Base-by-base conservation (phyloP, 2,888 invertebrate genomes). In the Caenorhabditis imperialis region DNA sequence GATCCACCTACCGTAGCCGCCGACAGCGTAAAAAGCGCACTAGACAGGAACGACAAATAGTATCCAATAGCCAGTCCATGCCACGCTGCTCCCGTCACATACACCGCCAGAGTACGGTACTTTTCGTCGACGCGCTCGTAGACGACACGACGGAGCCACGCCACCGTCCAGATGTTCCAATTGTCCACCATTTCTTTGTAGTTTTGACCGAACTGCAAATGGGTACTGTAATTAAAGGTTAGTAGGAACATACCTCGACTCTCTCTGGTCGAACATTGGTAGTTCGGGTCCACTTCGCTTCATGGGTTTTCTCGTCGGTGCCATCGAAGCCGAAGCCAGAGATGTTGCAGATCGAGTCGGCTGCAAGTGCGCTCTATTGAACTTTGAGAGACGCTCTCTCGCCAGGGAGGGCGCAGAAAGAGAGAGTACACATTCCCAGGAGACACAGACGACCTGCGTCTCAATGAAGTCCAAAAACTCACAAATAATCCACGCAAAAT, bases 161-260 rank as follows among this genome's bases (percentile, higher is more conserved):
- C 90, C 90, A 95, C 94, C 55, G 98, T 98, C 84, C 94, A 94
- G 86, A 93, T 94, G 90, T 99, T 99, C 98, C 98, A 99, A 73
- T 93, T 92, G 76, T 94, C 93, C 45, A 98, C 92, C 61, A 93
- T 93, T 81, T 93, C 92, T 87, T 94, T 93, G 88, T 97, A 91
- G 90, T 93, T 96, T 73, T 92, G 91, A 4, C 93, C 93, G 85
- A 93, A 91, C 94, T 95, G 88, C 44, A 85, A 38, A 23, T 45
- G 30, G 10, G 30, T 16, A n/a, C 18, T 50, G 8, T 50, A 30
- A n/a, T 7, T 16, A 23, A 20, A 48, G 3, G 18, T 4, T 47
- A 20, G n/a, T 25, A 47, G n/a, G 5, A 8, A 7, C 30, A 2
- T 20, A 94, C 94, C 92, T 97, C 97, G 88, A 96, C 94, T 82